Conservation (phyloP, 2,797 vertebrate genomes). For the Squalus acanthias region DNA sequence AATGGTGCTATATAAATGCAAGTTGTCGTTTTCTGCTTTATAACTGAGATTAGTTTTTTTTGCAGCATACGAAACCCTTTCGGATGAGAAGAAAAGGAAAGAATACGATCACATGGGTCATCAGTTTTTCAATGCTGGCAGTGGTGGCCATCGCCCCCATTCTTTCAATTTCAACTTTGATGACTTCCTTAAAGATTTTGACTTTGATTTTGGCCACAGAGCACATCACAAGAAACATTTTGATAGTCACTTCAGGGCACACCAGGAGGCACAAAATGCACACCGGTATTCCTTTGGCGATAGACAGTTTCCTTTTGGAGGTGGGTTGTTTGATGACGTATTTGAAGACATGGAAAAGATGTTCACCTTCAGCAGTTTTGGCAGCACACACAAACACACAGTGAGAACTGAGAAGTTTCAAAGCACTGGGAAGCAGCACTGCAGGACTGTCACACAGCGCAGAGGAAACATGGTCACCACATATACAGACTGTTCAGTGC, state of each 20-base stretch:
- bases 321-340: slow-evolving; percentile 76
- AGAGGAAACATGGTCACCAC: slow-evolving; percentile 96
- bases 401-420: slow-evolving; percentile 76
- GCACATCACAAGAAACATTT: slow-evolving; percentile 78
- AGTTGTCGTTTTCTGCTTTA: background rate
- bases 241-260: slow-evolving; percentile 73
- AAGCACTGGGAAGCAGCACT: slow-evolving; percentile 79
- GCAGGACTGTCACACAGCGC: slow-evolving; percentile 88
- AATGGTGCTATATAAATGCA: background rate
- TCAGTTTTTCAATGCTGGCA: slow-evolving; percentile 54
- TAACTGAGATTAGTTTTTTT: slow-evolving; percentile 38
- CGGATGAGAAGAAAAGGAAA: slow-evolving; percentile 75
- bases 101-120: slow-evolving; percentile 82
- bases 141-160: slow-evolving; percentile 65
- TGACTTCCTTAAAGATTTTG: slow-evolving; percentile 85
- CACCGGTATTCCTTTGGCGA: slow-evolving; percentile 49
- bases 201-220: slow-evolving; percentile 70
- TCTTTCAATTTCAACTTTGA: slow-evolving; percentile 88
- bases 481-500: slow-evolving; percentile 86
- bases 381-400: slow-evolving; percentile 53
- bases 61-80: slow-evolving; percentile 88
- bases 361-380: slow-evolving; percentile 81
- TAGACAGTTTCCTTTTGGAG: slow-evolving; percentile 62
- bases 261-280: slow-evolving; percentile 71
- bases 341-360: slow-evolving; percentile 90